These are phyloP conservation scores for Lissonota sp. DNA, from an alignment of 2,888 invertebrate species.

Conservation along the genomic window DNA sequence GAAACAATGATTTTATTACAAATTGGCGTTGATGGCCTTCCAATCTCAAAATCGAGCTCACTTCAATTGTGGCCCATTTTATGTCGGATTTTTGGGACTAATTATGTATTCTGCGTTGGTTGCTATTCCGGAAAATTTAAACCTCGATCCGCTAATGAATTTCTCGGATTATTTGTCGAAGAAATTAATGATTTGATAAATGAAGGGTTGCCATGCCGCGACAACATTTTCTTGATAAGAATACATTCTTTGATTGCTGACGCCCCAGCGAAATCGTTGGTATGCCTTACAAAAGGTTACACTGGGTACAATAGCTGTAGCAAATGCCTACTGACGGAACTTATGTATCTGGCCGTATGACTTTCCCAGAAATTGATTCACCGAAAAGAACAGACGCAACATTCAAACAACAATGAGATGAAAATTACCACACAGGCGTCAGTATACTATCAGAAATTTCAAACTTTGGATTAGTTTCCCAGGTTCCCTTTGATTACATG, in stretches of 20 bases:
- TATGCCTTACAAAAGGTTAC: constrained; percentile 23
- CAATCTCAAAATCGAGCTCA: constrained; percentile 24
- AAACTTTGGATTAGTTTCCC: constrained; percentile 34
- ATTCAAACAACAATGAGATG: constrained; percentile 10
- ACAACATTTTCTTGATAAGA: constrained; percentile 7
- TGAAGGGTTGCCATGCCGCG: constrained; percentile 11
- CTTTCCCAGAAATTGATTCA: constrained; percentile 22
- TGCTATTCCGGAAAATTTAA: constrained; percentile 31
- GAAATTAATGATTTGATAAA: constrained; percentile 24
- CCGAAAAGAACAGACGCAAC: constrained; percentile 31
- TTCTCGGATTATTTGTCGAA: constrained; percentile 13
- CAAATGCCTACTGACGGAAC: constrained; percentile 23
- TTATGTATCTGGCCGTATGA: constrained; percentile 24
- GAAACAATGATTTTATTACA: constrained; percentile 2
- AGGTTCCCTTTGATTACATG: constrained; percentile 37
- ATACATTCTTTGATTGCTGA: constrained; percentile 26
- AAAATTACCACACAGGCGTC: constrained; percentile 17
- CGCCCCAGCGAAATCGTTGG: constrained; percentile 33
- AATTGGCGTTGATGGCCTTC: constrained; percentile 28
- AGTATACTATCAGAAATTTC: constrained; percentile 27
- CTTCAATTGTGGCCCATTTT: constrained; percentile 33
- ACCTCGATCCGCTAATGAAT: constrained; percentile 19
- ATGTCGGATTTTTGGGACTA: constrained; percentile 10
- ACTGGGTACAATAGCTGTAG: constrained; percentile 27
- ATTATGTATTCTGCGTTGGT: constrained; percentile 25